Evolutionary conservation across 1,140 invertebrate genomes (phyloP), one percentile per base, ranked within the genome.

Genomic region (Pseudomyrmex sp.): DNA sequence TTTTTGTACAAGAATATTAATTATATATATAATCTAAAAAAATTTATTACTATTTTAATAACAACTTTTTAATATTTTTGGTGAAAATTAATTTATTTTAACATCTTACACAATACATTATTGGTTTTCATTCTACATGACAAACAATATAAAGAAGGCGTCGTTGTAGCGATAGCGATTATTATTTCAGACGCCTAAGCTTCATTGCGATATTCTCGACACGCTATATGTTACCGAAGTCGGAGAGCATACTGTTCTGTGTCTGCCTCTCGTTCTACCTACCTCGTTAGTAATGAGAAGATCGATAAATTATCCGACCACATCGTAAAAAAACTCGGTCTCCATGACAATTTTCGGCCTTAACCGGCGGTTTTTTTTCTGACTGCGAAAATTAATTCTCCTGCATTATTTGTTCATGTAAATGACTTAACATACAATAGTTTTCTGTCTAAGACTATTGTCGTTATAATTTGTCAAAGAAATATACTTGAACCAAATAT

Each of bases 171-270:
- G 63, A 89, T 87, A 74, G 56, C 59, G 75, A 90, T 88, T 86
- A 90, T 70, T 87, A 76, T 79, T 65, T 66, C 82, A 48, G 66
- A 54, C 62, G 62, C 68, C 82, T 89, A 83, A 35, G 76, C 20
- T 20, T 65, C 65, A 44, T 68, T 10, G 72, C 82, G 77, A 89
- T 89, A 85, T 65, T 13, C 35, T 8, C 68, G 84, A 85, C 87
- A 79, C 80, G 69, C 56, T 68, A 50, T 59, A 68, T 66, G 72
- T 89, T 89, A 87, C 76, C 70, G 48, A 58, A 75, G 46, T 58
- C 46, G 18, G 56, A 18, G 18, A 56, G 54, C 20, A 26, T 7
- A 35, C 35, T 35, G 10, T 26, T 26, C 12, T 13, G 26, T 20
- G 2, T 58, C 82, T 20, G 3, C 4, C n/a, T 50, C 13, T 62